phyloP scores from a whole-genome alignment of 2,888 invertebrate genomes.

The Phymatocera aterrima region DNA sequence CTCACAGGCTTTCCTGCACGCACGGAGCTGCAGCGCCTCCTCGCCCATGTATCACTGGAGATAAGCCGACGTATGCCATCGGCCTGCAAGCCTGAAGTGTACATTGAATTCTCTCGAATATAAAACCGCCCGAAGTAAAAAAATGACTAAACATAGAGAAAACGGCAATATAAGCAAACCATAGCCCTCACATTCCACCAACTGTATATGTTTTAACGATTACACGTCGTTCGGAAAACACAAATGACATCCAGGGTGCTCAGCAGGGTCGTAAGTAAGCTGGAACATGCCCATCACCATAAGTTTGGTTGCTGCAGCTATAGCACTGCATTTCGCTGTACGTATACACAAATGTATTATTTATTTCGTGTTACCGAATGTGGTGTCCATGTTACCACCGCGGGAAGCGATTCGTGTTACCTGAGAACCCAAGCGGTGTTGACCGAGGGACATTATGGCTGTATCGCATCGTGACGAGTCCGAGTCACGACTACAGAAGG shows the following conservation, averaged over 20 bases:
- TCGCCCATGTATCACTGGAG: conserved; percentile 42
- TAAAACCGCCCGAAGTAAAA: neutral
- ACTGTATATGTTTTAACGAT: neutral
- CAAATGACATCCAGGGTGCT: neutral
- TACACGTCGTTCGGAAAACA: neutral
- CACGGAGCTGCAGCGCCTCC: too few relatives aligned
- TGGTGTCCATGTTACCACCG: conserved; percentile 16
- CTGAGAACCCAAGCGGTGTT: conserved; percentile 24
- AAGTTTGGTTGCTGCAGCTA: neutral
- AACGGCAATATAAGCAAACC: neutral
- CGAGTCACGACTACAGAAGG: conserved; percentile 34
- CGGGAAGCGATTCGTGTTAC: conserved; percentile 20
- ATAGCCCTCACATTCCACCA: neutral
- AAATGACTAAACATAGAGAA: neutral
- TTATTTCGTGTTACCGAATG: conserved; percentile 12
- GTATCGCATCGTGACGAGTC: conserved; percentile 33
- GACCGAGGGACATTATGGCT: conserved; percentile 20
- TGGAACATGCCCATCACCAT: neutral
- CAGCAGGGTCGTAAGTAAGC: conserved; percentile 11
- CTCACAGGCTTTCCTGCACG: neutral
- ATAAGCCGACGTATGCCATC: conserved; percentile 32
- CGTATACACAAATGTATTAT: neutral
- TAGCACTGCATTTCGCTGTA: neutral
- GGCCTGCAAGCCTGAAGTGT: neutral
- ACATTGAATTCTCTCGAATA: conserved; percentile 1